Percentiles rank a stretch among this genome's conserved stretches.
Conservation (phyloP, 2,888 invertebrate species). For the Coelopa pilipes region DNA sequence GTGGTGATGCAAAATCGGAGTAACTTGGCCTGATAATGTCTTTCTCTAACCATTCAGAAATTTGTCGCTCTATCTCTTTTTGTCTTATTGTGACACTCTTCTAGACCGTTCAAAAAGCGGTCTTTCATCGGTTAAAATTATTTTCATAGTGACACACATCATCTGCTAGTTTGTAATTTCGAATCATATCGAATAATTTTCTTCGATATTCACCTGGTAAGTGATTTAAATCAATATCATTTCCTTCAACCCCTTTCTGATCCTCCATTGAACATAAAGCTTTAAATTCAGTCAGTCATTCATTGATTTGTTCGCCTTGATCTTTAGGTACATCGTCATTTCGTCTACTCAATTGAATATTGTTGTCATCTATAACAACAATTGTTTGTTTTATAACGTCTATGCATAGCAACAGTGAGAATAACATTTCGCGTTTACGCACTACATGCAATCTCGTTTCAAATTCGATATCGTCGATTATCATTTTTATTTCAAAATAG, state of each 20-base stretch:
- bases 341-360: slow-evolving; percentile 9
- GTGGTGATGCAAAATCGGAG: background rate
- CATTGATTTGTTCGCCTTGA: too few species aligned
- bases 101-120: too few species aligned
- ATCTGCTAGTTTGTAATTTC: slow-evolving; percentile 15
- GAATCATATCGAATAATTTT: slow-evolving; percentile 13
- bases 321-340: too few species aligned
- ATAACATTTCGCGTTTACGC: slow-evolving; percentile 34
- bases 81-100: background rate
- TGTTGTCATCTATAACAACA: slow-evolving; percentile 13
- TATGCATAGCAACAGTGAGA: slow-evolving; percentile 20
- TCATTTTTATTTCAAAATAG: slow-evolving; percentile 30
- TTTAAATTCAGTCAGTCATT: too few species aligned
- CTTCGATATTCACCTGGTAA: background rate
- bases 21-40: background rate
- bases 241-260: background rate
- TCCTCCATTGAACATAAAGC: background rate
- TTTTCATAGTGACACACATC: slow-evolving; percentile 18
- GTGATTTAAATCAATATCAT: background rate
- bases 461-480: slow-evolving; percentile 16
- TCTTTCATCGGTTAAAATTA: too few species aligned
- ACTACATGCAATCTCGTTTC: slow-evolving; percentile 33
- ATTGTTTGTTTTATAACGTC: slow-evolving; percentile 30
- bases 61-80: background rate
- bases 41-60: background rate